Evolutionary conservation across 2,888 invertebrate species (phyloP), one percentile per base, ranked within the genome.

Genomic region (Drosophila monieri): DNA sequence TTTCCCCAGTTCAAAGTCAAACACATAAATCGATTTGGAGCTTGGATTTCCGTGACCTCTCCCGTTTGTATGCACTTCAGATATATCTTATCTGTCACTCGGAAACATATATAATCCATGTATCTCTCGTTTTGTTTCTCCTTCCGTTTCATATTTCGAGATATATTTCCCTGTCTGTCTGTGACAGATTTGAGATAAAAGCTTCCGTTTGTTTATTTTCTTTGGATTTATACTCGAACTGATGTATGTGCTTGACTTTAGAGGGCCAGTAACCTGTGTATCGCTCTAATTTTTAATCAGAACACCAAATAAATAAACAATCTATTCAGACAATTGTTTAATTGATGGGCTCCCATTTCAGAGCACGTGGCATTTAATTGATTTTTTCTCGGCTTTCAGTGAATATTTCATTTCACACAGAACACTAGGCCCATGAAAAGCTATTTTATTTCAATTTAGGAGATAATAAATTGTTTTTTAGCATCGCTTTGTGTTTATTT

Each of bases 1-100:
- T 35, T 35, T 53, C 10, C 21, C 27, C 35, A 8, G n/a, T 2
- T 12, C 37, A 41, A 47, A 47, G 25, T 47, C 37, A 46, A 58
- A 23, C 41, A 55, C 35, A 69, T 59, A 55, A 35, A 69, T 69
- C 35, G 59, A 47, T 44, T 47, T 23, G 25, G 41, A 23, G 37
- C 58, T 30, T 15, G 15, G 32, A 21, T 47, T 21, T 25, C 18
- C 27, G 23, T 46, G 18, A 52, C 32, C 21, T 27, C 30, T 21
- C 21, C 5, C n/a, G 10, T 32, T 32, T 44, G 15, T 27, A 15
- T 47, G 35, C 21, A 37, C 12, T 39, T 60, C 12, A 23, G 23
- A 23, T 60, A 30, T 23, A 39, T 30, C 30, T 60, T 43, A 23
- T 30, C 23, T 15, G 15, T 61, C 60, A 60, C 39, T 30, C 35